Evolutionary conservation across 2,888 invertebrate species (phyloP).

Genomic region (Oligia strigilis): DNA sequence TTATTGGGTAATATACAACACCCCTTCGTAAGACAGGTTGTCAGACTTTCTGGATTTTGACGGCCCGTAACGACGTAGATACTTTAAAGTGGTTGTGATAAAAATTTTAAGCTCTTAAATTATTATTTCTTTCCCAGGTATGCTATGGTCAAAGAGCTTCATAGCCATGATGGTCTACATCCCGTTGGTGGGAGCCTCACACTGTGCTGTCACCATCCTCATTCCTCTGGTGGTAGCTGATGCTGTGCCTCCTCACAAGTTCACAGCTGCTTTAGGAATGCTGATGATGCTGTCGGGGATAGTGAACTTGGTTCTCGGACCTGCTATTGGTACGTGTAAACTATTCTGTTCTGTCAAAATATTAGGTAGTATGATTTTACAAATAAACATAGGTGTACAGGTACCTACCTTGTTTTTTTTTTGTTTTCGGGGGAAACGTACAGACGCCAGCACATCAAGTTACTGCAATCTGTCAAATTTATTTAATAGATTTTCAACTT

Average conservation of each 20-base stretch:
- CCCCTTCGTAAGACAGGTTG: background rate
- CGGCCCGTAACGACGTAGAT: background rate
- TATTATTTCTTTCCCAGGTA: constrained; percentile 70
- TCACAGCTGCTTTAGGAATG: constrained; percentile 91
- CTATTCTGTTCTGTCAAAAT: background rate
- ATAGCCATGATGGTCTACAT: constrained; percentile 73
- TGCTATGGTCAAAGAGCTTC: constrained; percentile 76
- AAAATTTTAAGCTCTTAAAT: background rate
- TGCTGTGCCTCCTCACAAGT: constrained; percentile 88
- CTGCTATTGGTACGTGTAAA: constrained; percentile 89
- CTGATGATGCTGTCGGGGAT: constrained; percentile 89
- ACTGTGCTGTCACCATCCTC: constrained; percentile 89
- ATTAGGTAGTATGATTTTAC: background rate
- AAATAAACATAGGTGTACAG: background rate
- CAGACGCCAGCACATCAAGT: too few relatives aligned
- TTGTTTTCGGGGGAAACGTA: too few relatives aligned
- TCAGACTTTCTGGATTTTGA: background rate
- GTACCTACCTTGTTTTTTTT: too few relatives aligned
- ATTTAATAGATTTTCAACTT: too few relatives aligned
- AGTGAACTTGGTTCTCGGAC: constrained; percentile 87
- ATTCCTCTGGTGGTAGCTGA: constrained; percentile 91
- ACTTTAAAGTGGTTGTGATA: background rate
- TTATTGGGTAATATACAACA: background rate
- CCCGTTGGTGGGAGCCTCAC: constrained; percentile 87
- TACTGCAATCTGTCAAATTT: too few relatives aligned